Evolutionary conservation across 1,140 invertebrate species (phyloP), one percentile per base, ranked within the genome.

Genomic region (Listronotus bonariensis): DNA sequence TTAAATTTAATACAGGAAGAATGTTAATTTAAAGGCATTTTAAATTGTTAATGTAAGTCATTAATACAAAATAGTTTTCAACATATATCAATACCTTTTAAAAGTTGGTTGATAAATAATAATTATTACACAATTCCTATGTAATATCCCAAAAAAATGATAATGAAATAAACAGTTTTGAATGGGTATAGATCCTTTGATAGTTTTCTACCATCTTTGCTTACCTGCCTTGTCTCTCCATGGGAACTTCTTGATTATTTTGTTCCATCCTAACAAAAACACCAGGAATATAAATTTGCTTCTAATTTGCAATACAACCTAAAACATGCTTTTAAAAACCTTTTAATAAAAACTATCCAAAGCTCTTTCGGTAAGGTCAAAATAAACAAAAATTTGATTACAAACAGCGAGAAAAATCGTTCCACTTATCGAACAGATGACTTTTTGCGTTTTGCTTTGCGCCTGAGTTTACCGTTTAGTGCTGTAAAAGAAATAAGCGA

Each of bases 211-310:
- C 20, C 14, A 49, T 64, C 11, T 53, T 15, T 42, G 43, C 51
- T 48, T 46, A 71, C 69, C 69, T 71, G 54, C 72, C 72, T 48
- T 71, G 69, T 60, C 72, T 59, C 55, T 73, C 72, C 61, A 71
- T 68, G 11, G 58, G 31, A 56, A 51, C 60, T 18, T 70, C 71
- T 46, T 63, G 68, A 67, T 68, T 62, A 65, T 63, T 51, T 38
- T 55, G 48, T 9, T 69, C 59, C 57, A 66, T 63, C 54, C 18
- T 18, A n/a, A 49, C 6, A 58, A 58, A 34, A 7, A 26, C 34
- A 36, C n/a, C n/a, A 6, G 4, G 17, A n/a, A 40, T 38, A 17
- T 12, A 17, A 7, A 40, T 34, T 11, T 38, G n/a, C 10, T 8
- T n/a, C 3, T 32, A 14, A 15, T 6, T 10, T 17, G 3, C 31